These are phyloP conservation scores for Yponomeuta cagnagella DNA, from an alignment of 2,888 invertebrate genomes.

Conservation along the genomic window DNA sequence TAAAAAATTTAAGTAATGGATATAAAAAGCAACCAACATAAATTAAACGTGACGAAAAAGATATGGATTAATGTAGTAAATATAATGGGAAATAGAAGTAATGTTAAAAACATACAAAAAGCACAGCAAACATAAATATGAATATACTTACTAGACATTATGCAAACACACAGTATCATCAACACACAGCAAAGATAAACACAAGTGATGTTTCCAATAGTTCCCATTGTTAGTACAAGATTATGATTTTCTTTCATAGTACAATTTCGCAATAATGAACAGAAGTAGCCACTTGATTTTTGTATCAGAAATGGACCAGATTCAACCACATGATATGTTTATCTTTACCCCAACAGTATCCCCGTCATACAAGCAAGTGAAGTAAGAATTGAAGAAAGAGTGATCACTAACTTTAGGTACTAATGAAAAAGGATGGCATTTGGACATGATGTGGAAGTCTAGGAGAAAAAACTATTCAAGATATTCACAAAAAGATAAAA, in stretches of 20 bases:
- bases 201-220: slow-evolving; percentile 21
- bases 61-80: not conserved
- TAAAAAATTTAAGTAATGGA: not conserved
- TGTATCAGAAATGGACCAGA: no score
- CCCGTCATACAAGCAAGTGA: slow-evolving; percentile 28
- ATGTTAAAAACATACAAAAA: not conserved
- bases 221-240: not conserved
- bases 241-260: no score
- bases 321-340: slow-evolving; percentile 26
- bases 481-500: not conserved
- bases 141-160: slow-evolving; percentile 12
- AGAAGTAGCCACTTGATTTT: no score
- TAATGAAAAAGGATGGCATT: not conserved
- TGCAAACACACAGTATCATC: slow-evolving; percentile 39
- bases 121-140: not conserved
- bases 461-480: not conserved
- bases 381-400: slow-evolving; percentile 4
- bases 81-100: not conserved
- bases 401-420: not conserved
- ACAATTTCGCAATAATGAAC: no score
- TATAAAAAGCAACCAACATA: not conserved
- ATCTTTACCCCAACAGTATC: slow-evolving; percentile 40
- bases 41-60: not conserved
- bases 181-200: slow-evolving; percentile 33
- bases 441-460: not conserved